Percentiles rank a stretch among this genome's conserved stretches.
These are phyloP conservation scores for Canis aureus DNA, from an alignment of 2,113 vertebrate species.

Conservation along the genomic window DNA sequence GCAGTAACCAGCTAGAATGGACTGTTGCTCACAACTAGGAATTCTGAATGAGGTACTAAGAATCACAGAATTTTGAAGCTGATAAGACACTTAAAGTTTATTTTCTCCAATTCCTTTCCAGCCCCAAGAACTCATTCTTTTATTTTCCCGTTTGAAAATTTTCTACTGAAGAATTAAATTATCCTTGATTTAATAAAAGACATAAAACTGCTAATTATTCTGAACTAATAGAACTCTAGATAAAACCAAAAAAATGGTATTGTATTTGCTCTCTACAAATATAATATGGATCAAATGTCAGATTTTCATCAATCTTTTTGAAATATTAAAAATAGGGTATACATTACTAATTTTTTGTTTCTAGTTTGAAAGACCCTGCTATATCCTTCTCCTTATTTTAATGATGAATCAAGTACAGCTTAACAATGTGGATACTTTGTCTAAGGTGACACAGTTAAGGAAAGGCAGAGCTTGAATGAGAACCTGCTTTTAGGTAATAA, in stretches of 20 bases:
- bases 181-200: constrained; percentile 41
- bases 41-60: constrained; percentile 25
- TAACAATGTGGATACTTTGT: not conserved
- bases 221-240: constrained; percentile 19
- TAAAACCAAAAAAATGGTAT: constrained; percentile 24
- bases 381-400: constrained; percentile 39
- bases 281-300: constrained; percentile 44
- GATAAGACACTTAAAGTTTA: constrained; percentile 1
- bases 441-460: not conserved
- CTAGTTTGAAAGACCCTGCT: constrained; percentile 30
- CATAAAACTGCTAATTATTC: constrained; percentile 22
- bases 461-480: constrained; percentile 34
- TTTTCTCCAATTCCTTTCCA: constrained; percentile 18
- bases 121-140: not conserved
- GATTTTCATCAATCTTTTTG: not conserved
- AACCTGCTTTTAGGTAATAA: constrained; percentile 6
- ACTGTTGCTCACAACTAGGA: not conserved
- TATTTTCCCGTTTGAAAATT: constrained; percentile 16
- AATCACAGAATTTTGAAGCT: constrained; percentile 50
- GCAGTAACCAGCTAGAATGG: not conserved
- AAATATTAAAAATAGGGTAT: constrained; percentile 64
- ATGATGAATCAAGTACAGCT: not conserved
- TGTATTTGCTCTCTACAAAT: constrained; percentile 44
- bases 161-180: constrained; percentile 51
- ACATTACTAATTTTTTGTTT: constrained; percentile 20